Evolutionary conservation across 1,140 invertebrate species (phyloP).

Genomic region (Drosophila chauvacae): DNA sequence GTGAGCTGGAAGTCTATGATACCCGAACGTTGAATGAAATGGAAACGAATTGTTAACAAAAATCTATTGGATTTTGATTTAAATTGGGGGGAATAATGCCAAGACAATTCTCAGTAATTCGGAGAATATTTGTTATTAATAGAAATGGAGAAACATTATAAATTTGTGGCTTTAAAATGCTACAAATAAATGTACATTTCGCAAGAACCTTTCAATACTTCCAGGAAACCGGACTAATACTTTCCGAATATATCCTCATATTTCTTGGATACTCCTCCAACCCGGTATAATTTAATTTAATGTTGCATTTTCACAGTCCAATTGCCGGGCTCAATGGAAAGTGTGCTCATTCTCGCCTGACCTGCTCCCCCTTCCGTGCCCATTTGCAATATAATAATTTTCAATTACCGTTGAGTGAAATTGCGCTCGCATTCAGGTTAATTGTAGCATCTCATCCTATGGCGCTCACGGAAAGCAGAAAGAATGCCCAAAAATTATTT

Average conservation of each 20-base stretch:
- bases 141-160: background rate
- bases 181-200: background rate
- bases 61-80: background rate
- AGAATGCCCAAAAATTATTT: conserved; percentile 61
- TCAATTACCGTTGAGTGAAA: conserved; percentile 45
- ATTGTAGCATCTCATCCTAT: conserved; percentile 52
- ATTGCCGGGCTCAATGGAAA: conserved; percentile 28
- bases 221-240: background rate
- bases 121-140: background rate
- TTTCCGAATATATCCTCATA: background rate
- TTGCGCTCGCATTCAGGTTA: conserved; percentile 57
- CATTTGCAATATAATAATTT: conserved; percentile 34
- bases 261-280: background rate
- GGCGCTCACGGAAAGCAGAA: conserved; percentile 6
- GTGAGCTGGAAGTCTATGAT: conserved; percentile 24
- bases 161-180: background rate
- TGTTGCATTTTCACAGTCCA: conserved; percentile 26
- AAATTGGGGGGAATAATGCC: background rate
- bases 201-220: background rate
- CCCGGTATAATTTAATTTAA: background rate
- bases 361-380: background rate
- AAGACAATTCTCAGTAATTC: background rate
- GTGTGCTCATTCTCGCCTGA: conserved; percentile 7
- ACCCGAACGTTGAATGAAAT: background rate
- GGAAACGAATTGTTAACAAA: conserved; percentile 6